Conservation (phyloP, 2,888 invertebrate genomes). For the Nomada ferruginata region DNA sequence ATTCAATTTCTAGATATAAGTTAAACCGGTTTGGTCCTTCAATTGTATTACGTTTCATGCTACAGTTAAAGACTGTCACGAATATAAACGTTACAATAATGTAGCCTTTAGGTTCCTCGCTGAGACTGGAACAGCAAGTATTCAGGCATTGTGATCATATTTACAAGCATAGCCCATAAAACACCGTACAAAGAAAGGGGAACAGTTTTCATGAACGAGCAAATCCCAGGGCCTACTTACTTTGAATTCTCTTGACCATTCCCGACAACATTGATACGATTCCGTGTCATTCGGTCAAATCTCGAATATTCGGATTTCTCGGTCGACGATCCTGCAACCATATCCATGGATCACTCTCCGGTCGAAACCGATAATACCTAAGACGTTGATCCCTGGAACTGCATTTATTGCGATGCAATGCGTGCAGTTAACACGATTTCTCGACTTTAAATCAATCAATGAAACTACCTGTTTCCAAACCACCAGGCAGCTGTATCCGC, state of each 20-base stretch:
- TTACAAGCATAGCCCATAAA: background rate
- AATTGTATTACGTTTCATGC: background rate
- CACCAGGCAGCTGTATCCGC: slow-evolving; percentile 16
- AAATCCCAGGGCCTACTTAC: slow-evolving; percentile 41
- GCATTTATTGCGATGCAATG: background rate
- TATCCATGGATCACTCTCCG: background rate
- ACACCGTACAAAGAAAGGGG: slow-evolving; percentile 15
- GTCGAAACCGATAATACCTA: background rate
- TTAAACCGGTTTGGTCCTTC: background rate
- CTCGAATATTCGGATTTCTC: slow-evolving; percentile 42
- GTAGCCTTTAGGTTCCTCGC: background rate
- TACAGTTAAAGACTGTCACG: too few species aligned
- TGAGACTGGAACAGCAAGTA: background rate
- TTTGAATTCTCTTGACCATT: slow-evolving; percentile 38
- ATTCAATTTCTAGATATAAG: background rate
- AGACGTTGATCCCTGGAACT: background rate
- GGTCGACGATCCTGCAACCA: slow-evolving; percentile 28
- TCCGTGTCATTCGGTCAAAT: slow-evolving; percentile 50
- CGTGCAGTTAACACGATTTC: slow-evolving; percentile 1
- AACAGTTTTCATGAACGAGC: slow-evolving; percentile 33
- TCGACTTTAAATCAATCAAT: background rate
- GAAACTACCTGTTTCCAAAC: slow-evolving; percentile 28
- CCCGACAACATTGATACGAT: slow-evolving; percentile 31
- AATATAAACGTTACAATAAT: background rate
- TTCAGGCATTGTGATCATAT: background rate